phyloP scores from a whole-genome alignment of 2,113 vertebrate genomes.

The Ceuthmochares aereus region DNA sequence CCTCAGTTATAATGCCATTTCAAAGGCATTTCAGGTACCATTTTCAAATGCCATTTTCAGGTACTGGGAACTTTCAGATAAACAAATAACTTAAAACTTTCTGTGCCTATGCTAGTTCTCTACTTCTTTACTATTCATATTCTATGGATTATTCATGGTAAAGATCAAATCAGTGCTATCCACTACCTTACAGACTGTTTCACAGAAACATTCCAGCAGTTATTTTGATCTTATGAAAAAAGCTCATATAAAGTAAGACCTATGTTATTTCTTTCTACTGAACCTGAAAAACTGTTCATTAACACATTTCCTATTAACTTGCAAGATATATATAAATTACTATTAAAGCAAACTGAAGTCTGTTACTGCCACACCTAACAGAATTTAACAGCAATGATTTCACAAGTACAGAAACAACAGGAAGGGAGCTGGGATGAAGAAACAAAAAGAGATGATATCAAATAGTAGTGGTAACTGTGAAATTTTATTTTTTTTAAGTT shows the following conservation, averaged over 20 bases:
- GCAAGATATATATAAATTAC: neutral
- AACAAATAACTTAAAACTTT: neutral
- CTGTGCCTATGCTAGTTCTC: neutral
- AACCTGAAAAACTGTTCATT: neutral
- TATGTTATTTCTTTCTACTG: neutral
- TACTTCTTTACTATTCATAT: neutral
- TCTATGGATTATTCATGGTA: neutral
- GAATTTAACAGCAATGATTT: neutral
- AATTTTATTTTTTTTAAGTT: conserved; percentile 46
- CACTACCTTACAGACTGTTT: neutral
- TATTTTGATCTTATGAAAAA: neutral
- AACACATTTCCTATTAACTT: neutral
- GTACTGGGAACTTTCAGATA: neutral
- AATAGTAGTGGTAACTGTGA: neutral
- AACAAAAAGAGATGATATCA: neutral
- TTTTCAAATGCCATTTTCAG: neutral
- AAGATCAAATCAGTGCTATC: neutral
- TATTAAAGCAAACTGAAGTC: neutral
- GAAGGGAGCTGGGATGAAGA: neutral
- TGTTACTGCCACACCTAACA: neutral
- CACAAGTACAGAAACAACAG: neutral
- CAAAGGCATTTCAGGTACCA: neutral
- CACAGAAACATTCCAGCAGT: neutral
- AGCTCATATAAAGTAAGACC: neutral
- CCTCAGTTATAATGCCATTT: neutral